A percentile compares a stretch with the other conserved stretches of the same genome.
Conservation (phyloP, 2,888 invertebrate species). For the Coleophora deauratella region DNA sequence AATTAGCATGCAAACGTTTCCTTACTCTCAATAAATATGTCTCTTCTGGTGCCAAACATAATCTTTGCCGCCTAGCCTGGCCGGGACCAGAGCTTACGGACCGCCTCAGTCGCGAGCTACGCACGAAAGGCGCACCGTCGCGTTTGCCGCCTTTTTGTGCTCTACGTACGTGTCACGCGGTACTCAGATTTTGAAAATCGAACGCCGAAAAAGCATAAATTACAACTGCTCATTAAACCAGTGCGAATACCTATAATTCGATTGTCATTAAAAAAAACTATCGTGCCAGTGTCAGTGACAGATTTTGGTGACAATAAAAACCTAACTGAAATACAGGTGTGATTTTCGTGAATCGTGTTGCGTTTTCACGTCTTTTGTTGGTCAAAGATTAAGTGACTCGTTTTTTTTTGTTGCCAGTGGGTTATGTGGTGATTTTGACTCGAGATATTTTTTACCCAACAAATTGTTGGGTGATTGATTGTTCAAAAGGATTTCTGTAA, state of each 20-base stretch:
- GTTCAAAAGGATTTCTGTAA: slow-evolving; percentile 14
- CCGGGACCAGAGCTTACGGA: slow-evolving; percentile 58
- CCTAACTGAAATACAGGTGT: slow-evolving; percentile 8
- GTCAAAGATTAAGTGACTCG: slow-evolving; percentile 13
- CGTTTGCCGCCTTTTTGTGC: slow-evolving; percentile 16
- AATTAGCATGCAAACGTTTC: no score
- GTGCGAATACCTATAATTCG: background rate
- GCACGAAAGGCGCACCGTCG: slow-evolving; percentile 22
- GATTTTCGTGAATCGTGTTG: slow-evolving; percentile 9
- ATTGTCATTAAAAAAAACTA: no score
- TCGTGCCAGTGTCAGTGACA: no score
- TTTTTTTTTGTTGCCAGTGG: slow-evolving; percentile 14
- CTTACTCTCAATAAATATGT: background rate
- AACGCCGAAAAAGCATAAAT: slow-evolving; percentile 24
- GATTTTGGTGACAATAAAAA: background rate
- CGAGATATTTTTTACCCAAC: slow-evolving; percentile 10
- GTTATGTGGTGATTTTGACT: slow-evolving; percentile 14
- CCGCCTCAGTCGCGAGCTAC: slow-evolving; percentile 52
- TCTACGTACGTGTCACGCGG: slow-evolving; percentile 20
- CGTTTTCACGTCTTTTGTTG: slow-evolving; percentile 20
- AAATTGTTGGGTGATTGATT: slow-evolving; percentile 20
- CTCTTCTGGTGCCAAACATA: slow-evolving; percentile 21
- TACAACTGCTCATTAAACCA: background rate
- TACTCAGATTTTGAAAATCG: slow-evolving; percentile 37
- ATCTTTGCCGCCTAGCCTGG: slow-evolving; percentile 54